Conservation (phyloP, 2,797 vertebrate genomes). For the Rhynchotus rufescens region DNA sequence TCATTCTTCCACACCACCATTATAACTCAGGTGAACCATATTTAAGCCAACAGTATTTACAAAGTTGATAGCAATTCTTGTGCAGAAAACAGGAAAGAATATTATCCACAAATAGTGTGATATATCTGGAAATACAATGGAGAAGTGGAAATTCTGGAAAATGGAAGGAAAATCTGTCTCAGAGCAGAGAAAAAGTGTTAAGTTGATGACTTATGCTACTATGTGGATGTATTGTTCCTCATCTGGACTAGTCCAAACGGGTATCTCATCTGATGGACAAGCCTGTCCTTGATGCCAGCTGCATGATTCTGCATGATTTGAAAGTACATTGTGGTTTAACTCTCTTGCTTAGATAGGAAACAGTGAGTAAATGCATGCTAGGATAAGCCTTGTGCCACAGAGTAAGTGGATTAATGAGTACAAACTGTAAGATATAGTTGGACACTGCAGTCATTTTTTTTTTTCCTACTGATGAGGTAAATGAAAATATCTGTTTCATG, state of each 20-base stretch:
- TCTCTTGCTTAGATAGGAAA: neutral
- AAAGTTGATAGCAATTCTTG: neutral
- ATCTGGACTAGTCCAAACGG: neutral
- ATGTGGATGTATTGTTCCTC: neutral
- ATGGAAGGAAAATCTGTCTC: neutral
- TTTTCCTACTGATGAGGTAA: neutral
- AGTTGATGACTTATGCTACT: fast-evolving
- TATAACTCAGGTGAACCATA: neutral
- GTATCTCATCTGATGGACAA: too few species aligned
- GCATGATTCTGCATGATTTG: neutral
- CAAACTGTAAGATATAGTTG: neutral
- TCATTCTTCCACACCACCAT: neutral
- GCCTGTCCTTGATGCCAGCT: neutral
- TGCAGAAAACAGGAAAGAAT: neutral
- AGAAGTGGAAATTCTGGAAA: neutral
- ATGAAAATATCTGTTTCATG: neutral
- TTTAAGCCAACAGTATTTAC: neutral
- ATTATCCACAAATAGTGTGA: neutral
- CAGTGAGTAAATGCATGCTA: neutral
- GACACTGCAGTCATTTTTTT: neutral
- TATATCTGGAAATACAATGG: neutral
- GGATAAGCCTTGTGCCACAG: neutral
- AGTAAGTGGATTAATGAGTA: neutral
- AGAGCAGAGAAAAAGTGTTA: neutral
- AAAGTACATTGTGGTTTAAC: neutral